A percentile compares a stretch with the other conserved stretches of the same genome.
These are phyloP conservation scores for Artibeus jamaicensis DNA, from an alignment of 2,797 vertebrate genomes.

Conservation along the genomic window DNA sequence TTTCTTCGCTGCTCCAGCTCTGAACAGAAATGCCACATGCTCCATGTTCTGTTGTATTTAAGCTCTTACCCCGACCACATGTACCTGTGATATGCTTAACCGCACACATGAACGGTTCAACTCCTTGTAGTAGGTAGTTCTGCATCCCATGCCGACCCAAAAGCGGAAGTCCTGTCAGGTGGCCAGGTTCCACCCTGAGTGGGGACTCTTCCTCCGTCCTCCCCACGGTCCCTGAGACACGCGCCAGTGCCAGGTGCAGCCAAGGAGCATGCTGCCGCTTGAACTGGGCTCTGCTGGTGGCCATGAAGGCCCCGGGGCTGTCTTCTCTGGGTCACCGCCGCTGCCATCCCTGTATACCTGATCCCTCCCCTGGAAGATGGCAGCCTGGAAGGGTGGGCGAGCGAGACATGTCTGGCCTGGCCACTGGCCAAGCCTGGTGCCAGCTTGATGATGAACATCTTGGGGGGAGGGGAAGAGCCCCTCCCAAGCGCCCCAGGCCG, in stretches of 20 bases:
- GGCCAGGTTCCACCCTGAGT: slow-evolving; percentile 56
- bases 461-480: no score
- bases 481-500: accelerated
- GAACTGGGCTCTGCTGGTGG: neutral
- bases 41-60: slow-evolving; percentile 70
- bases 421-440: neutral
- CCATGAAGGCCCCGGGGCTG: neutral
- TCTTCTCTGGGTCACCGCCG: neutral
- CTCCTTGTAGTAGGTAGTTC: slow-evolving; percentile 66
- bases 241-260: accelerated
- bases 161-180: slow-evolving; percentile 55
- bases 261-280: accelerated
- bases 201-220: neutral
- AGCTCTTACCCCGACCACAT: slow-evolving; percentile 54
- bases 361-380: neutral
- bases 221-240: neutral
- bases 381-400: neutral
- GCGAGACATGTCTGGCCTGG: neutral
- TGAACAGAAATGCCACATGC: neutral
- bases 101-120: slow-evolving; percentile 64
- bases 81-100: slow-evolving; percentile 19
- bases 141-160: slow-evolving; percentile 69
- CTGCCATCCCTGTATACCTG: neutral
- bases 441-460: neutral
- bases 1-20: neutral